Evolutionary conservation across 2,797 vertebrate genomes (phyloP).

Genomic region (Clamator glandarius): DNA sequence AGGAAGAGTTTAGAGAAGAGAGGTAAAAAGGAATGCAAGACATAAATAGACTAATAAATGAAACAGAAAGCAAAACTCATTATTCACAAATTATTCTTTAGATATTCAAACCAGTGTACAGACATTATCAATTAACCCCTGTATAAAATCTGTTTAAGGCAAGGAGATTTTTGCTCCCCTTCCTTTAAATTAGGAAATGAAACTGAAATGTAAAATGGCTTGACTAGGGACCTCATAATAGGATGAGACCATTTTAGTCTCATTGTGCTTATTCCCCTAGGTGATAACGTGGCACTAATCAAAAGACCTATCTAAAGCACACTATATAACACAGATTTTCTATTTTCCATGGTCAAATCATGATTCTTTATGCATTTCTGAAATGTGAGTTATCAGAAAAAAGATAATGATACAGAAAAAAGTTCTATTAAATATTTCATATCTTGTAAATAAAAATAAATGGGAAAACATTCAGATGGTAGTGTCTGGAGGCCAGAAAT

Average conservation of each 20-base stretch:
- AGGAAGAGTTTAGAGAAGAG: not conserved
- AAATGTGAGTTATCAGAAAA: not conserved
- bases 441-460: not conserved
- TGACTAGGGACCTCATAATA: not conserved
- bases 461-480: not conserved
- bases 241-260: not conserved
- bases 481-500: not conserved
- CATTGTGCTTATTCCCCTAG: not conserved
- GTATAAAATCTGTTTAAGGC: not conserved
- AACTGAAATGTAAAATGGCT: not conserved
- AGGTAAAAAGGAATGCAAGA: not conserved
- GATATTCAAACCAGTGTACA: not conserved
- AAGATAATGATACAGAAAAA: not conserved
- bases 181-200: not conserved
- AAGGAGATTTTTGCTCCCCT: not conserved
- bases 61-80: not conserved
- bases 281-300: not conserved
- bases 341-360: not conserved
- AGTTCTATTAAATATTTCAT: not conserved
- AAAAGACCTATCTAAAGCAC: not conserved
- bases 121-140: not conserved
- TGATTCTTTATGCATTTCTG: not conserved
- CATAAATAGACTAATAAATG: not conserved
- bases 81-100: not conserved
- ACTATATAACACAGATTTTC: not conserved